Conservation (phyloP, 1,140 invertebrate genomes). For the Pachyrhynchus sulphureomaculatus region DNA sequence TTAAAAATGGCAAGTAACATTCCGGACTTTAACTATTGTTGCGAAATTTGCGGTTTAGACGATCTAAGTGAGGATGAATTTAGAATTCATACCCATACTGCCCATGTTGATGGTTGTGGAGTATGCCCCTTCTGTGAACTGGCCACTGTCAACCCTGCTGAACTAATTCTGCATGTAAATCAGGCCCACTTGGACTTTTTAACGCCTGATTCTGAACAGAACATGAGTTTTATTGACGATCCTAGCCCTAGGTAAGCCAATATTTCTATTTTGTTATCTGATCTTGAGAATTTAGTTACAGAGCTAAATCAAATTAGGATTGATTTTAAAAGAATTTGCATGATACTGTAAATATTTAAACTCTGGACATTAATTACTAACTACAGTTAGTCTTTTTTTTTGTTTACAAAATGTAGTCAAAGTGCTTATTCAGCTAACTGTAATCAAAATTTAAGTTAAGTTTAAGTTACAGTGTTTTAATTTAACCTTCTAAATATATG, state of each 20-base stretch:
- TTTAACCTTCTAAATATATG: too few relatives aligned
- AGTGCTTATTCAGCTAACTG: too few relatives aligned
- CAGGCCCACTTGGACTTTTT: slow-evolving; percentile 77
- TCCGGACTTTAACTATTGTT: slow-evolving; percentile 58
- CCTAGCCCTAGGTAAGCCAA: slow-evolving; percentile 61
- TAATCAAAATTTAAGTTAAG: too few relatives aligned
- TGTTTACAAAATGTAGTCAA: too few relatives aligned
- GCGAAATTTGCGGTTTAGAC: slow-evolving; percentile 80
- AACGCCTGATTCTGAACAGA: slow-evolving; percentile 65
- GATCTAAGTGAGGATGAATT: slow-evolving; percentile 78
- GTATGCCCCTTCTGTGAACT: slow-evolving; percentile 83
- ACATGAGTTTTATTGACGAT: slow-evolving; percentile 64
- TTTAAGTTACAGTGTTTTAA: too few relatives aligned
- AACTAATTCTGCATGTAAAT: slow-evolving; percentile 78
- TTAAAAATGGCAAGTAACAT: slow-evolving; percentile 49
- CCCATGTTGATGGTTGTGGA: slow-evolving; percentile 73
- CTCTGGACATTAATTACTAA: too few relatives aligned
- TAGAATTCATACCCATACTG: slow-evolving; percentile 72
- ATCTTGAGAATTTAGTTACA: too few relatives aligned
- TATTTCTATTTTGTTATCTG: not conserved
- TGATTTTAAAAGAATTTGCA: too few relatives aligned
- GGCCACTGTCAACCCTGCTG: slow-evolving; percentile 66
- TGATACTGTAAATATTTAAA: too few relatives aligned
- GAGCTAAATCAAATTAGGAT: too few relatives aligned
- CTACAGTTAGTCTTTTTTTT: too few relatives aligned